Evolutionary conservation across 2,888 invertebrate species (phyloP).

Genomic region (Pandemis corylana): DNA sequence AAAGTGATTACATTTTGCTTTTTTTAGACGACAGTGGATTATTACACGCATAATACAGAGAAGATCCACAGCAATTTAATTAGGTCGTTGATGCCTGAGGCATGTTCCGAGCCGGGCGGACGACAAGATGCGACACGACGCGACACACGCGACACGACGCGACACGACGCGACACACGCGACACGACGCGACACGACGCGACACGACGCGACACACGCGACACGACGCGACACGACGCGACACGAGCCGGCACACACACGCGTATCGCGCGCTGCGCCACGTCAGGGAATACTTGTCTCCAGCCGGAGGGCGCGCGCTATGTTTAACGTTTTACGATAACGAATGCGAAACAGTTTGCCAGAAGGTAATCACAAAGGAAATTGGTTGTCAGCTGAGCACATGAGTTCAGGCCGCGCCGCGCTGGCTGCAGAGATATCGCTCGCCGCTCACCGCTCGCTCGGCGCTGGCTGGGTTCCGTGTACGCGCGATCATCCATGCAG

Average conservation of each 20-base stretch:
- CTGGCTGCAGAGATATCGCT: neutral
- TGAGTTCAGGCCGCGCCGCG: neutral
- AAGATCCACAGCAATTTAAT: neutral
- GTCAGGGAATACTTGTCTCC: neutral
- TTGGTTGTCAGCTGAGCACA: slow-evolving; percentile 8
- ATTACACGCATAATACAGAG: neutral
- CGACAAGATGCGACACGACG: neutral
- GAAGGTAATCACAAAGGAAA: slow-evolving; percentile 2
- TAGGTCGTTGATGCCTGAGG: neutral
- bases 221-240: neutral
- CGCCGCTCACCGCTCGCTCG: neutral
- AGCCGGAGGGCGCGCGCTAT: neutral
- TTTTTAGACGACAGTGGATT: neutral
- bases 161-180: neutral
- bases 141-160: neutral
- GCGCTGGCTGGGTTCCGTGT: neutral
- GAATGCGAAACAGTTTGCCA: slow-evolving; percentile 8
- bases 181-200: neutral
- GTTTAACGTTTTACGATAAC: neutral
- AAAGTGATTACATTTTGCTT: neutral
- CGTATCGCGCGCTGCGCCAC: neutral
- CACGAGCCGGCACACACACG: neutral
- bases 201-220: neutral
- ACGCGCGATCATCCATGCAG: neutral
- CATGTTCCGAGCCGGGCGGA: neutral